A percentile compares a stretch with the other conserved stretches of the same genome.
Conservation (phyloP, 1,140 invertebrate genomes). For the Dolichoris vasculosae region DNA sequence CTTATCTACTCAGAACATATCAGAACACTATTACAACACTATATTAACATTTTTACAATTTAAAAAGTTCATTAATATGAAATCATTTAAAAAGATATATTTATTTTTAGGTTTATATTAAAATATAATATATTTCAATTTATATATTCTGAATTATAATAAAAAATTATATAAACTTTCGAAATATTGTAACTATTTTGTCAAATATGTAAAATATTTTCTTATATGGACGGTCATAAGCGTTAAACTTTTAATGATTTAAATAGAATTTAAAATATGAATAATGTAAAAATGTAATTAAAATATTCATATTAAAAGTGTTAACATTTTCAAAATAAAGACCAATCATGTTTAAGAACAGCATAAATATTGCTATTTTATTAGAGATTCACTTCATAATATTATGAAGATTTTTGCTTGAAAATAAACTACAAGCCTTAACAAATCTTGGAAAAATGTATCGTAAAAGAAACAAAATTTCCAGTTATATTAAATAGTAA, state of each 20-base stretch:
- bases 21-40: neutral
- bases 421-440: slow-evolving; percentile 12
- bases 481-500: slow-evolving; percentile 3
- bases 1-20: neutral
- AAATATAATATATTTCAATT: slow-evolving; percentile 1
- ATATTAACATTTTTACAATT: neutral
- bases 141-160: neutral
- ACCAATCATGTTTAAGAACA: neutral
- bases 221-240: neutral
- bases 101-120: neutral
- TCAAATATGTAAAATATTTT: neutral
- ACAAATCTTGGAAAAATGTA: slow-evolving; percentile 7
- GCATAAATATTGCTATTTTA: neutral
- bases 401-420: slow-evolving; percentile 2
- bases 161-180: slow-evolving; percentile 8
- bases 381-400: slow-evolving; percentile 19
- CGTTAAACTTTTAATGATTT: too few species aligned
- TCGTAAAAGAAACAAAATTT: slow-evolving; percentile 18
- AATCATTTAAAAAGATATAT: neutral
- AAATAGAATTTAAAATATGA: too few species aligned
- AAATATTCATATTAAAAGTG: neutral
- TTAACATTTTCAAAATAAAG: neutral
- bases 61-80: neutral
- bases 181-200: neutral
- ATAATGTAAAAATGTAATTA: neutral